Base-by-base conservation (phyloP, 2,888 invertebrate species). In the Eumacrocentrus americanus region DNA sequence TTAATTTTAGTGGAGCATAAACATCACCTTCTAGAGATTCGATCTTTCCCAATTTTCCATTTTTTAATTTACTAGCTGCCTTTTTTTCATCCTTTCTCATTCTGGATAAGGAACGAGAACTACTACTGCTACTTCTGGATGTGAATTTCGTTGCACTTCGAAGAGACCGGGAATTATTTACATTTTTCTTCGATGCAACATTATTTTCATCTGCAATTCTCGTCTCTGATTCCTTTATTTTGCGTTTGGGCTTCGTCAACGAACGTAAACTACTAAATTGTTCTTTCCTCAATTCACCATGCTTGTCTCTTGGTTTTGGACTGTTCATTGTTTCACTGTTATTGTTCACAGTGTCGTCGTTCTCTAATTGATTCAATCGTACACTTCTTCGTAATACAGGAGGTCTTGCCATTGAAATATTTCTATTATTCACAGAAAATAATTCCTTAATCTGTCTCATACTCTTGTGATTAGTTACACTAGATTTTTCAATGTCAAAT, bases 341-440 rank as follows among this genome's bases (percentile, higher is more conserved):
- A 46, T 70, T 70, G 16, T 68, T 68, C 0, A 63, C 47, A 3
- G 70, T 64, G 55, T 78, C 74, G 29, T 78, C 78, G 2, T 44
- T 66, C 16, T 80, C 78, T 14, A 75, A 74, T 52, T 77, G 78
- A 64, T 75, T 78, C 5, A 80, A 57, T 14, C 80, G 67, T 2
- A 73, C 71, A 50, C 80, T 80, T 58, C 80, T 69, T 55, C 80
- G 67, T 37, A 80, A 66, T 11, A 72, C 69, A 1, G 76, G 71
- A 7, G 70, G 69, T 40, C 69, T 70, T 12, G 61, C 60, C 22
- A 58, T 69, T 44, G 68, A 59, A 1, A 47, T 52, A 50, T 59
- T 62, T n/a, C 61, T 60, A 18, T 68, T 66, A 23, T 63, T 57
- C 34, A 64, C 53, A 3, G 64, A 57, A 53, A 61, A 66, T 22